Percentiles rank a stretch among this genome's conserved stretches.
phyloP scores from a whole-genome alignment of 1,140 invertebrate species.

The Temnothorax curvispinosus region DNA sequence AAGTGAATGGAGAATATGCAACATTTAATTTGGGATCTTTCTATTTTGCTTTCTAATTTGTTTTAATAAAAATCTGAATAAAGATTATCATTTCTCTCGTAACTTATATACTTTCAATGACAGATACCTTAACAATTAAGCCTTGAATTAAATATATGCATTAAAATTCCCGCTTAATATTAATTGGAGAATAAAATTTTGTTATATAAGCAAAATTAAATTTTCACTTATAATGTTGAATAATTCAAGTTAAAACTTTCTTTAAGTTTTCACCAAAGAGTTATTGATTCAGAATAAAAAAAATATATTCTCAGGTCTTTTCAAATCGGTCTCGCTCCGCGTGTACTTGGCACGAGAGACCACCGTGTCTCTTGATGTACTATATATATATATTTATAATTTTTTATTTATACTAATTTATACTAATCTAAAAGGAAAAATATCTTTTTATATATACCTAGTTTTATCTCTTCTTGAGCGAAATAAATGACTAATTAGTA shows the following conservation, averaged over 20 bases:
- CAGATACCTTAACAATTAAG: background rate
- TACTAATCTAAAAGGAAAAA: background rate
- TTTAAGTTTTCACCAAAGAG: background rate
- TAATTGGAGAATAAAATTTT: background rate
- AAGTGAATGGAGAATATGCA: background rate
- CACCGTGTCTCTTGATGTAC: no score
- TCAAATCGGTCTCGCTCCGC: no score
- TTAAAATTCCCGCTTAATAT: background rate
- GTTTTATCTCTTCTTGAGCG: background rate
- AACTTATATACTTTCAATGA: background rate
- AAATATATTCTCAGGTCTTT: background rate
- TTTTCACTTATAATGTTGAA: background rate
- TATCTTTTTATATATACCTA: background rate
- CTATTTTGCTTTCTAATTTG: background rate
- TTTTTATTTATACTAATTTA: background rate
- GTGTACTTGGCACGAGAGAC: no score
- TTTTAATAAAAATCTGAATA: background rate
- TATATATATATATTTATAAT: conserved; percentile 2
- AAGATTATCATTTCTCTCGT: background rate
- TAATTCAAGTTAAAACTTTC: background rate
- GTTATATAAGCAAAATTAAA: background rate
- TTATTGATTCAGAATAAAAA: background rate
- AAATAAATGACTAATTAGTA: background rate
- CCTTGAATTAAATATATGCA: background rate
- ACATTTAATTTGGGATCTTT: background rate